Evolutionary conservation across 1,140 invertebrate genomes (phyloP), one percentile per base, ranked within the genome.

Genomic region (Tribolium madens): DNA sequence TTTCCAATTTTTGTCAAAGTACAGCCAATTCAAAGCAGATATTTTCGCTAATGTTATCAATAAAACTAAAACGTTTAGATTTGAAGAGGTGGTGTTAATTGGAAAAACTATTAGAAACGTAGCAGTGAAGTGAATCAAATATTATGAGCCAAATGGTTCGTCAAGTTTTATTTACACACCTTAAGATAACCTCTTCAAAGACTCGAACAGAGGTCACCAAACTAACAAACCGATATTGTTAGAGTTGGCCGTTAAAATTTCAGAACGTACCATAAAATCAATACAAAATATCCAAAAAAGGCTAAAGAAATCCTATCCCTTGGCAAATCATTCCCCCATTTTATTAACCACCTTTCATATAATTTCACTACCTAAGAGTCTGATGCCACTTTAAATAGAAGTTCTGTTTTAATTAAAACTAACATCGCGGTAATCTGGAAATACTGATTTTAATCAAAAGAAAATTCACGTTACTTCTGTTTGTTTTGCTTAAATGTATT

Each of bases 81-180:
- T 13, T 33, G 12, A 64, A 64, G 57, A 64, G 31, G 13, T 1
- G 1, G 26, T 12, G 12, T 33, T 64, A 64, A 64, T 64, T 64
- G 57, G 57, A 64, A 64, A 64, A 36, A 36, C 57, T 64, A 64
- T 64, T 12, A 64, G 26, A 64, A 13, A 26, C 57, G 3, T 13
- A 15, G 17, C n/a, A 64, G 57, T 64, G 18, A 6, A 52, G 42
- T 33, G 17, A 12, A 4, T 33, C 46, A 72, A 72, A 72, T 72
- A 72, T 72, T 52, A 72, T 72, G 26, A 72, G 21, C 70, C 21
- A 52, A 52, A 13, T 52, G 21, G 47, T 72, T 72, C 50, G 26
- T 52, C 70, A 72, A 72, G 70, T 72, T 72, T 72, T 72, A 72
- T 72, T 72, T 72, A 72, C 70, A 72, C 46, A 72, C 42, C 52